Percentiles rank a stretch among this genome's conserved stretches.
Conservation (phyloP, 2,113 vertebrate species). For the Thymallus thymallus region DNA sequence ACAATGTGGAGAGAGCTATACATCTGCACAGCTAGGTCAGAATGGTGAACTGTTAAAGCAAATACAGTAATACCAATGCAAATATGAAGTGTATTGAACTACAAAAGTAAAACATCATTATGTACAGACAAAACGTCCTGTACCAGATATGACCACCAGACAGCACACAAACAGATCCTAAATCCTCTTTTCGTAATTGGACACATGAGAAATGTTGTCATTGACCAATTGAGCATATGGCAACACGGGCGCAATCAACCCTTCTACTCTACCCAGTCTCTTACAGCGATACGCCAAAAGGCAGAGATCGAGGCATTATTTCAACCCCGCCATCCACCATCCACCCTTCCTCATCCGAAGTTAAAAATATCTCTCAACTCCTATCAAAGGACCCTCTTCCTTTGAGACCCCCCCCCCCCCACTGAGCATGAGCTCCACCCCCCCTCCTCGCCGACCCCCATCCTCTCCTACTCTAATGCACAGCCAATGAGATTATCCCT, state of each 20-base stretch:
- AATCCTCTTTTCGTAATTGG: conserved; percentile 60
- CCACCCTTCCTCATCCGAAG: conserved; percentile 27
- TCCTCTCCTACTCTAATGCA: conserved; percentile 79
- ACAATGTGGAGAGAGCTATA: background rate
- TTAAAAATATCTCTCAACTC: conserved; percentile 21
- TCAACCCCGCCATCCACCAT: background rate
- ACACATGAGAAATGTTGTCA: conserved; percentile 61
- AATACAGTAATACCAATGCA: too few species aligned
- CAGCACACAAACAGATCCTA: conserved; percentile 58
- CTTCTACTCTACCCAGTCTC: conserved; percentile 22
- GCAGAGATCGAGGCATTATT: too few species aligned
- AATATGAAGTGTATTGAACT: background rate
- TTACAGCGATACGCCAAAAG: background rate
- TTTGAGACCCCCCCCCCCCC: conserved; percentile 30
- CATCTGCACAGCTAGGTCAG: background rate
- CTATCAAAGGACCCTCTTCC: conserved; percentile 50
- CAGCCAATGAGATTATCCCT: conserved; percentile 84
- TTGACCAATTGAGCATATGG: conserved; percentile 62
- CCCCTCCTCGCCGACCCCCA: background rate
- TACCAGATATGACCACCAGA: conserved; percentile 47
- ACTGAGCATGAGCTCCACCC: conserved; percentile 61
- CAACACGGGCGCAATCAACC: conserved; percentile 45
- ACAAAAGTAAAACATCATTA: background rate
- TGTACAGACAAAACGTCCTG: background rate
- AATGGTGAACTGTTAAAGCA: background rate